Conservation (phyloP, 2,113 vertebrate species). For the Melospiza melodia region DNA sequence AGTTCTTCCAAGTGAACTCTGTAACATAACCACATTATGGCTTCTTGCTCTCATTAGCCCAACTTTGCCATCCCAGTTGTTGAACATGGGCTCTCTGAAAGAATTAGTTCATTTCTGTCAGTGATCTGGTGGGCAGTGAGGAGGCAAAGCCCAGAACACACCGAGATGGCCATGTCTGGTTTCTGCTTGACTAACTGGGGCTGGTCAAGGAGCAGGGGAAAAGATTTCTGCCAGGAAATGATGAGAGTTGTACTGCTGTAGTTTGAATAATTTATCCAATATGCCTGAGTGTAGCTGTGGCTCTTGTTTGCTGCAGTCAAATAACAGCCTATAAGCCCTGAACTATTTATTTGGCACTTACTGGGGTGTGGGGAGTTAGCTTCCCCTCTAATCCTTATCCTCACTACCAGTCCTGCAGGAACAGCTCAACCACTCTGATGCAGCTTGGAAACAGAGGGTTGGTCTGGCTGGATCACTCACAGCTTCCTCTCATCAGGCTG, state of each 20-base stretch:
- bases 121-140: not conserved
- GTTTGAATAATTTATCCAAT: slow-evolving; percentile 23
- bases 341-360: not conserved
- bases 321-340: not conserved
- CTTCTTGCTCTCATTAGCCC: not conserved
- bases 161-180: not conserved
- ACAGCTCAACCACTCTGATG: not conserved
- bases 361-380: not conserved
- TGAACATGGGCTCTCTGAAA: not conserved
- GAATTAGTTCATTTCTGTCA: not conserved
- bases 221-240: not conserved
- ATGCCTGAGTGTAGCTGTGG: not conserved
- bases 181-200: not conserved
- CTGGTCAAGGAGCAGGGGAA: not conserved
- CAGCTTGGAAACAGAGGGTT: not conserved
- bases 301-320: not conserved
- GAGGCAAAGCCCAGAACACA: not conserved
- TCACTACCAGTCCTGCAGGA: not conserved
- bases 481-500: not conserved
- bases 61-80: not conserved
- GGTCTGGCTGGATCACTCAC: not conserved
- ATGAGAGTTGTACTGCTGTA: not conserved
- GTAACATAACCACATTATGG: not conserved
- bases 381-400: not conserved
- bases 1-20: not conserved